Percentiles rank a stretch among this genome's conserved stretches.
These are phyloP conservation scores for Stomorhina lunata DNA, from an alignment of 2,888 invertebrate genomes.

Conservation along the genomic window DNA sequence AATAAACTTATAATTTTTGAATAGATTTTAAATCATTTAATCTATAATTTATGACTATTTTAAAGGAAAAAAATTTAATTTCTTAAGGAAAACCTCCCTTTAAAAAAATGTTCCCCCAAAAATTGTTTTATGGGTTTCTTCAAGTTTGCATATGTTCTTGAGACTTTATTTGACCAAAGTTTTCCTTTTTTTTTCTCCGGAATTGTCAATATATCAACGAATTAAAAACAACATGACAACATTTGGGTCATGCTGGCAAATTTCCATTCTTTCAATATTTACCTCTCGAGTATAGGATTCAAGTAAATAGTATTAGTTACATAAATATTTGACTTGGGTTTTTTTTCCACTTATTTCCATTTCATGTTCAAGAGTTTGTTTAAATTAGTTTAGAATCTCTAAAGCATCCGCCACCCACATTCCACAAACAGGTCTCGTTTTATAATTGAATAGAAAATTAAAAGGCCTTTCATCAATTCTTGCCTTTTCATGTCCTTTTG, in stretches of 20 bases:
- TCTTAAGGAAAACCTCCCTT: too few species aligned
- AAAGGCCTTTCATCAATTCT: not conserved
- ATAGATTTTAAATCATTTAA: too few species aligned
- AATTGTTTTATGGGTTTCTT: not conserved
- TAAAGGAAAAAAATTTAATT: too few species aligned
- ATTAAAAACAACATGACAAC: conserved; percentile 27
- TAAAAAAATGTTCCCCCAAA: too few species aligned
- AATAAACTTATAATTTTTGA: too few species aligned
- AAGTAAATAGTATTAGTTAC: too few species aligned
- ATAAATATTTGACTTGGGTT: conserved; percentile 57
- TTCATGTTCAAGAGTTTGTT: conserved; percentile 35
- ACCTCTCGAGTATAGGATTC: conserved; percentile 33
- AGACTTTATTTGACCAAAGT: conserved; percentile 10
- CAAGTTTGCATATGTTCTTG: not conserved
- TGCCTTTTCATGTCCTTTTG: conserved; percentile 1
- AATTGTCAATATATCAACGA: conserved; percentile 32
- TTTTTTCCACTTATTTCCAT: not conserved
- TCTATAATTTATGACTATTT: too few species aligned
- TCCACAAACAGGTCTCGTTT: not conserved
- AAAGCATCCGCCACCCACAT: not conserved
- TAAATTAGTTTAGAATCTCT: conserved; percentile 22
- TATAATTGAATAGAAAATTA: not conserved
- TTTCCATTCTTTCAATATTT: conserved; percentile 39
- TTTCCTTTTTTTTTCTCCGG: not conserved
- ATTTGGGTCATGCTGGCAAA: conserved; percentile 54